phyloP scores from a whole-genome alignment of 1,140 invertebrate species.

The Mylabris phalerata region DNA sequence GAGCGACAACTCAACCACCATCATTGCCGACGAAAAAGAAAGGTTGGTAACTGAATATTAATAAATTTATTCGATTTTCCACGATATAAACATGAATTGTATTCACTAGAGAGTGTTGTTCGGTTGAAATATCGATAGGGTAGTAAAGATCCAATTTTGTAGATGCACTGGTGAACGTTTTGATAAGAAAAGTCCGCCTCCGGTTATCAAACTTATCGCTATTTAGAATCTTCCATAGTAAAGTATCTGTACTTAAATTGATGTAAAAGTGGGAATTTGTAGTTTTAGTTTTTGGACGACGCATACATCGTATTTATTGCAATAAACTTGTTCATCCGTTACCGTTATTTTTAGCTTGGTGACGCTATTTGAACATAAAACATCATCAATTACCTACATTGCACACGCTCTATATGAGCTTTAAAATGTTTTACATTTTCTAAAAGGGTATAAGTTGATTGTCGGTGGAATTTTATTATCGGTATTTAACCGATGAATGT shows the following conservation, averaged over 20 bases:
- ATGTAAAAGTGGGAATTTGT: conserved; percentile 8
- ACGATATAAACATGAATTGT: too few species aligned
- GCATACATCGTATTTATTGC: conserved; percentile 1
- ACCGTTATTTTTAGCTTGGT: not conserved
- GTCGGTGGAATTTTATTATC: too few species aligned
- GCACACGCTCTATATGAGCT: not conserved
- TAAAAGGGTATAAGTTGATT: conserved; percentile 6
- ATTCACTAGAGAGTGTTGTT: too few species aligned
- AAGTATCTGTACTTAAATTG: not conserved
- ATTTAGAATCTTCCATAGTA: too few species aligned
- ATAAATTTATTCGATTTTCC: too few species aligned
- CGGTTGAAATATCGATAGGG: too few species aligned
- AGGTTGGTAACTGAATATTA: conserved; percentile 26
- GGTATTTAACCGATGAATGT: too few species aligned
- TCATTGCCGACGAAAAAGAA: conserved; percentile 34
- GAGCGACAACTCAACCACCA: conserved; percentile 31
- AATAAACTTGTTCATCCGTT: conserved; percentile 11
- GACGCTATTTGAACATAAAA: conserved; percentile 8
- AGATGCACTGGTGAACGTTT: too few species aligned
- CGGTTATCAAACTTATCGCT: too few species aligned
- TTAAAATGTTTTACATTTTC: conserved; percentile 16
- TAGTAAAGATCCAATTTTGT: too few species aligned
- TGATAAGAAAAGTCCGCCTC: too few species aligned
- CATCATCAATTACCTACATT: conserved; percentile 13
- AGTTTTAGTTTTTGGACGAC: conserved; percentile 4